phyloP scores from a whole-genome alignment of 2,888 invertebrate species.

The Watsonalla binaria region DNA sequence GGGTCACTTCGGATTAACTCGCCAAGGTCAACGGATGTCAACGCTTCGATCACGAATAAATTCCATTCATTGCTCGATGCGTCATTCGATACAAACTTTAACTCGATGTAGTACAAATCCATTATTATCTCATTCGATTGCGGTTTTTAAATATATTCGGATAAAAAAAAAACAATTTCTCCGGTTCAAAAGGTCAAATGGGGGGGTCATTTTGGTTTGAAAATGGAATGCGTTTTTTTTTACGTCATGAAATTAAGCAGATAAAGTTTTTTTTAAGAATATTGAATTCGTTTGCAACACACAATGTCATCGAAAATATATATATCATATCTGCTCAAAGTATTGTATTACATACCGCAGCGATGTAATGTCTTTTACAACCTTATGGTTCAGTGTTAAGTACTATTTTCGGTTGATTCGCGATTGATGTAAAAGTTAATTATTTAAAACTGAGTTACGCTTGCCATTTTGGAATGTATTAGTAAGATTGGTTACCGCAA shows the following conservation, averaged over 20 bases:
- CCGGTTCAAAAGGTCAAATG: conserved; percentile 22
- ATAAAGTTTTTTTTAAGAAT: background rate
- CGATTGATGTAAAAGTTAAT: too few relatives aligned
- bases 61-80: conserved; percentile 29
- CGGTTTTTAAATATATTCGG: conserved; percentile 14
- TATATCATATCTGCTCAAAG: too few relatives aligned
- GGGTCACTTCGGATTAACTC: conserved; percentile 35
- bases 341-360: too few relatives aligned
- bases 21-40: conserved; percentile 44
- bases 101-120: background rate
- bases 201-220: conserved; percentile 17
- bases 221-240: conserved; percentile 8
- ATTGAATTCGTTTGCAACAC: background rate
- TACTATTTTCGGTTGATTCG: background rate
- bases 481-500: too few relatives aligned
- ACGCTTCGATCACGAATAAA: conserved; percentile 31
- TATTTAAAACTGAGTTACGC: too few relatives aligned
- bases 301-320: too few relatives aligned
- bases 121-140: conserved; percentile 16
- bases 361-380: background rate
- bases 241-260: background rate
- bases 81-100: conserved; percentile 18
- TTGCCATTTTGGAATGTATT: too few relatives aligned
- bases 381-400: background rate
- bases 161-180: conserved; percentile 3